Percentiles rank a stretch among this genome's conserved stretches.
phyloP scores from a whole-genome alignment of 2,888 invertebrate species.

The Pollenia angustigena region DNA sequence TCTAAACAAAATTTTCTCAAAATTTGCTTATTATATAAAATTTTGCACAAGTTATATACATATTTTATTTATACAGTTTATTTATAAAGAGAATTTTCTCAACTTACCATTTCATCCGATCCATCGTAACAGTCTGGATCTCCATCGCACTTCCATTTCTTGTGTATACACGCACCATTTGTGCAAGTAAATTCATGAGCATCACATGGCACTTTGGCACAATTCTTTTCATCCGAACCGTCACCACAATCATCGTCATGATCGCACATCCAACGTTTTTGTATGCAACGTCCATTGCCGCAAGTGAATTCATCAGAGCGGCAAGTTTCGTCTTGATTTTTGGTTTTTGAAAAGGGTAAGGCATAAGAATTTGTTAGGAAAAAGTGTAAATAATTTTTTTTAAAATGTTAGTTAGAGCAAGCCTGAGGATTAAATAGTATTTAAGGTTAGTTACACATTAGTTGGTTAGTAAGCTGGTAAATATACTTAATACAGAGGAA shows the following conservation, averaged over 20 bases:
- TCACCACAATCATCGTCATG: conserved; percentile 95
- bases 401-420: neutral
- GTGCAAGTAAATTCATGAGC: conserved; percentile 90
- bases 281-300: conserved; percentile 94
- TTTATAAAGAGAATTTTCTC: neutral
- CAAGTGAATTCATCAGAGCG: conserved; percentile 97
- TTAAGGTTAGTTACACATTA: neutral
- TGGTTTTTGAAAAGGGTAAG: neutral
- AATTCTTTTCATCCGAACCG: conserved; percentile 91
- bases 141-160: conserved; percentile 94
- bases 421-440: neutral
- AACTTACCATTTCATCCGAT: conserved; percentile 90
- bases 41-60: too few species aligned
- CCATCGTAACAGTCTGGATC: conserved; percentile 93
- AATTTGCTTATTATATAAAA: too few species aligned
- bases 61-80: too few species aligned
- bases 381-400: neutral
- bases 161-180: conserved; percentile 90
- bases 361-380: neutral
- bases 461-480: neutral
- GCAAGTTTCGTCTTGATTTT: conserved; percentile 91
- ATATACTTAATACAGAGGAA: neutral
- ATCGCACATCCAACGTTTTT: conserved; percentile 94
- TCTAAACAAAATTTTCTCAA: too few species aligned
- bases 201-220: conserved; percentile 89